Base-by-base conservation (phyloP, 2,113 vertebrate genomes). In the Cariama cristata region DNA sequence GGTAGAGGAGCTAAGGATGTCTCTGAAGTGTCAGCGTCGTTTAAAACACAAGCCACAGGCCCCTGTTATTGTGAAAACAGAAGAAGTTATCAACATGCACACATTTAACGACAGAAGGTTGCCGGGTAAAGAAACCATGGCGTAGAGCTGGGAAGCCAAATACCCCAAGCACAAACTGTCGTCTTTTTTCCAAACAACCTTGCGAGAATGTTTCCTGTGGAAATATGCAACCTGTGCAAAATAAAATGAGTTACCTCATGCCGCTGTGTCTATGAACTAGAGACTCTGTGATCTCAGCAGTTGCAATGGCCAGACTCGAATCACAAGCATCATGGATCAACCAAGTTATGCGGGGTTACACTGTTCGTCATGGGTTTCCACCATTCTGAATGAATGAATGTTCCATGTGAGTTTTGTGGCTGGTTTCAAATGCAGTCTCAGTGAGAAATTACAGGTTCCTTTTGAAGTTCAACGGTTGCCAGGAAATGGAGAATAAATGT, bases 61-160 rank as follows among this genome's bases (percentile, higher is more conserved):
- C 24, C 99, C 99, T 2, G 99, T 99, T 96, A 99, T 99, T 98
- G 99, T 99, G 98, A 99, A 99, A 98, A 99, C 99, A 80, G 99
- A 99, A 98, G 99, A 99, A 98, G 99, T 99, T 95, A 99, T 99
- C 99, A 99, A 99, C 99, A 99, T 99, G 99, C 99, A 99, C 98
- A 99, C 99, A 8, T 99, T 99, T 98, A 99, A 99, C 94, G 99
- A 99, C 98, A 99, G 99, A 98, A 99, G 99, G 98, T 99, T 99
- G 98, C 99, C 99, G 88, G 99, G 99, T 98, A 99, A 99, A 99
- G 99, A 99, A 99, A 99, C 99, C 98, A 99, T 99, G 99, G 99
- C 99, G 95, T 99, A 98, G 98, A 98, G 97, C 96, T 98, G 99
- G 98, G 98, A 98, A 95, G 95, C 92, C 96, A 97, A 97, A 98